Percentiles rank a stretch among this genome's conserved stretches.
These are phyloP conservation scores for Pristiophorus japonicus DNA, from an alignment of 2,113 vertebrate species.

Conservation along the genomic window DNA sequence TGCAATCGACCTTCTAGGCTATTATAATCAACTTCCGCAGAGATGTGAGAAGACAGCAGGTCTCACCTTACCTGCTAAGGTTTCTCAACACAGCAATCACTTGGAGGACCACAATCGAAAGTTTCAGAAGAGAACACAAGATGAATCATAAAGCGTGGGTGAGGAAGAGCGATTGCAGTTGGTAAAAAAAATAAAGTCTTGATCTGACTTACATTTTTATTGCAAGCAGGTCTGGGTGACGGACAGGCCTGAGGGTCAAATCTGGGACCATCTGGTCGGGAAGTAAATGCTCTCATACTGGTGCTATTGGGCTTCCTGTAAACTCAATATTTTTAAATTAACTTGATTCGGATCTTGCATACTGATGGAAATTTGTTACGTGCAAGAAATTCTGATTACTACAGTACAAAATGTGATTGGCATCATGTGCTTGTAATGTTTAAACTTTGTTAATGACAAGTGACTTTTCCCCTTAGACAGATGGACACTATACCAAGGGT, in stretches of 20 bases:
- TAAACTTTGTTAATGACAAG: conserved; percentile 31
- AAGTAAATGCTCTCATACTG: conserved; percentile 19
- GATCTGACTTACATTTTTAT: not conserved
- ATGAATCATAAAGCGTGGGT: not conserved
- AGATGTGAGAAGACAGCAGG: not conserved
- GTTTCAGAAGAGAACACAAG: not conserved
- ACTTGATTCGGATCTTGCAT: conserved; percentile 3
- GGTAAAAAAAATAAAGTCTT: not conserved
- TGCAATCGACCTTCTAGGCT: not conserved
- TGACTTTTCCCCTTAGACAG: conserved; percentile 10
- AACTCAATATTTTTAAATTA: conserved; percentile 17
- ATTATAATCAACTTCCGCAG: not conserved
- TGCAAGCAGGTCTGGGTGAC: not conserved
- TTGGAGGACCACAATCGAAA: not conserved
- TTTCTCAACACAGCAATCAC: not conserved
- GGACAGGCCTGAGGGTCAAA: not conserved
- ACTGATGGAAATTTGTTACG: not conserved
- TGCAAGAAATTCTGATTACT: conserved; percentile 6
- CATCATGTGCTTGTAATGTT: conserved; percentile 19
- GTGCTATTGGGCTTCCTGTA: not conserved
- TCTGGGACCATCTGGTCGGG: not conserved
- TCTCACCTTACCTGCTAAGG: not conserved
- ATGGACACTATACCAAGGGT: conserved; percentile 22
- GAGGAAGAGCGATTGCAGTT: not conserved
- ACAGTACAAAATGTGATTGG: conserved; percentile 4